Evolutionary conservation across 2,797 vertebrate genomes (phyloP), one percentile per base, ranked within the genome.

Genomic region (Pseudocheirus occidentalis): DNA sequence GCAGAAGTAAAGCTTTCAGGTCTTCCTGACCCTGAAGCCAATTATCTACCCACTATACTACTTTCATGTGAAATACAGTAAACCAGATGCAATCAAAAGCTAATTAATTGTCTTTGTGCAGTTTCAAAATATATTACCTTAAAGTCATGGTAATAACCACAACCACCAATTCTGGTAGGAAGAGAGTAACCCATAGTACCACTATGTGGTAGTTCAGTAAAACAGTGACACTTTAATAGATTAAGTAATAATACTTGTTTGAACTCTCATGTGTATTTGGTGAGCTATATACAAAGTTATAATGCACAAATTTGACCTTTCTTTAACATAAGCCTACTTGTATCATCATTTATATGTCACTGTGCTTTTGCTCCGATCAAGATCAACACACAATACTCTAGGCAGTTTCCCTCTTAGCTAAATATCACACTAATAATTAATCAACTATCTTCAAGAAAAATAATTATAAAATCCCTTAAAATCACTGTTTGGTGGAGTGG

Each of bases 71-170:
- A 98, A 94, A 95, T 56, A 95, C 0, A 40, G 53, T 50, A 66
- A 95, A 96, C 62, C 95, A 92, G 91, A 96, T 94, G 95, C 28
- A 95, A 94, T 0, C 55, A 90, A 92, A 91, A 90, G 94, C 89
- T 58, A 91, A 0, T 58, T 58, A 91, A 0, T 58, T 91, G 58
- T 62, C 53, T 81, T 14, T 28, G 0, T 27, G 3, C n/a, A 3
- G 55, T 5, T 34, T 81, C 59, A 55, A 96, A 96, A 95, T 55
- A 55, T 1, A 90, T 24, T 1, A 6, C 46, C 93, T 90, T 12
- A 55, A 58, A 27, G 9, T 95, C 91, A 95, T 91, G 87, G 87
- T 53, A 52, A 89, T 50, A 89, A 90, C 89, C 4, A 13, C 5
- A 31, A 53, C 89, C 89, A 90, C 18, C 53, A 53, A 90, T 90